Percentiles rank a stretch among this genome's conserved stretches.
Evolutionary conservation across 2,797 vertebrate genomes (phyloP).

Genomic region (Crax fasciolata): DNA sequence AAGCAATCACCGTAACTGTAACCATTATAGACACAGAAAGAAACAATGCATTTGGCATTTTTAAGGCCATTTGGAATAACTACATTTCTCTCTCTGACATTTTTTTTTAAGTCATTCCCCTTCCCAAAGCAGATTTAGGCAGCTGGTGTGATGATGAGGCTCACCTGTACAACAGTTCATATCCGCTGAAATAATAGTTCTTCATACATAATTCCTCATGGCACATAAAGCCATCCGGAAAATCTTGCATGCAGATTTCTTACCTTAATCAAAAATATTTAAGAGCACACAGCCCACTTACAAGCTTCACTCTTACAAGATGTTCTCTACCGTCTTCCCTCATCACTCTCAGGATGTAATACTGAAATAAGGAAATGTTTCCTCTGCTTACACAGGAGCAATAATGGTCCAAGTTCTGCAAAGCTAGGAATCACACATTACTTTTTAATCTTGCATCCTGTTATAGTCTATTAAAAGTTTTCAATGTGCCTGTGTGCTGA

Average conservation of each 20-base stretch:
- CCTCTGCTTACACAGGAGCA: background rate
- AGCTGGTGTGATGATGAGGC: background rate
- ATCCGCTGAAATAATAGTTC: background rate
- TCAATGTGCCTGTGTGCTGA: background rate
- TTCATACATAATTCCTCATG: background rate
- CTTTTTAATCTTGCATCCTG: background rate
- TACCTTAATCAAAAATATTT: background rate
- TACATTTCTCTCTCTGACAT: background rate
- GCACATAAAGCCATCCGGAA: background rate
- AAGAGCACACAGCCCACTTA: background rate
- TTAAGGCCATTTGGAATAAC: background rate
- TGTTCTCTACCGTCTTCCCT: background rate
- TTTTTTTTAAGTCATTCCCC: background rate
- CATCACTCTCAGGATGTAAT: background rate
- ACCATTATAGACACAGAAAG: background rate
- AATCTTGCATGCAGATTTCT: background rate
- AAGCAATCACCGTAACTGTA: background rate
- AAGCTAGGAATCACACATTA: background rate
- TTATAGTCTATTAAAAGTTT: background rate
- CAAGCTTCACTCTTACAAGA: background rate
- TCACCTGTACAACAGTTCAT: background rate
- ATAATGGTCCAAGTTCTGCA: background rate
- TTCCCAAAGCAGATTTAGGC: background rate
- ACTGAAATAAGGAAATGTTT: background rate
- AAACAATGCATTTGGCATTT: background rate